Percentiles rank a stretch among this genome's conserved stretches.
Evolutionary conservation across 2,888 invertebrate species (phyloP).

Genomic region (Rhodophaea formosa): DNA sequence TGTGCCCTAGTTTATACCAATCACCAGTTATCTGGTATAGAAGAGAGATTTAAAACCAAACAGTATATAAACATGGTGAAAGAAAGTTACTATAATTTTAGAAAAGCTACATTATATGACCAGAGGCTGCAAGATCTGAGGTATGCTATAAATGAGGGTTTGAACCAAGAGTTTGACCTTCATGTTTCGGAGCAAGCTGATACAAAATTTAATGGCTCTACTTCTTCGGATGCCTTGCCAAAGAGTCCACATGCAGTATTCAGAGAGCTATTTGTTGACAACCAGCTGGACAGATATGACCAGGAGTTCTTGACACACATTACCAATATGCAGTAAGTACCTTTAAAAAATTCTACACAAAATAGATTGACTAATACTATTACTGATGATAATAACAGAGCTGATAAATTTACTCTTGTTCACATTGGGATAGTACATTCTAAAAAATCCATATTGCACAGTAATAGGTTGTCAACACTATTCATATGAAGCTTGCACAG

Average conservation of each 20-base stretch:
- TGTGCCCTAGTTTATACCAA: slow-evolving; percentile 69
- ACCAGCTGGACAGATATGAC: slow-evolving; percentile 66
- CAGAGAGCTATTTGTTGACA: slow-evolving; percentile 66
- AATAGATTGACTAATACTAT: too few species aligned
- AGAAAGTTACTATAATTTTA: slow-evolving; percentile 75
- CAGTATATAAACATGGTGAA: slow-evolving; percentile 64
- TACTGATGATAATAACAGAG: too few species aligned
- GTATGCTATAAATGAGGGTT: slow-evolving; percentile 73
- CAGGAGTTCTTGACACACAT: slow-evolving; percentile 67
- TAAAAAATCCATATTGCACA: too few species aligned
- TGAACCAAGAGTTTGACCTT: slow-evolving; percentile 66
- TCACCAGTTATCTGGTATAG: slow-evolving; percentile 53
- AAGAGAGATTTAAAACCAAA: slow-evolving; percentile 60
- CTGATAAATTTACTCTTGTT: too few species aligned
- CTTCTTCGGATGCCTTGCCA: slow-evolving; percentile 36
- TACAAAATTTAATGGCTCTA: slow-evolving; percentile 22
- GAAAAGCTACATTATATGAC: slow-evolving; percentile 70
- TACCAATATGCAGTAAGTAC: slow-evolving; percentile 65
- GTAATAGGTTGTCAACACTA: too few species aligned
- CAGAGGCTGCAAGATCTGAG: slow-evolving; percentile 69
- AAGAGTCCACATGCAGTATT: slow-evolving; percentile 74
- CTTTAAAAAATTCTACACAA: slow-evolving; percentile 27
- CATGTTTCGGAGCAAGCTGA: slow-evolving; percentile 29
- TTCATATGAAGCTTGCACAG: too few species aligned
- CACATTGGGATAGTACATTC: too few species aligned